Evolutionary conservation across 2,888 invertebrate species (phyloP), one percentile per base, ranked within the genome.

Genomic region (Tenthredo scrophulariae): DNA sequence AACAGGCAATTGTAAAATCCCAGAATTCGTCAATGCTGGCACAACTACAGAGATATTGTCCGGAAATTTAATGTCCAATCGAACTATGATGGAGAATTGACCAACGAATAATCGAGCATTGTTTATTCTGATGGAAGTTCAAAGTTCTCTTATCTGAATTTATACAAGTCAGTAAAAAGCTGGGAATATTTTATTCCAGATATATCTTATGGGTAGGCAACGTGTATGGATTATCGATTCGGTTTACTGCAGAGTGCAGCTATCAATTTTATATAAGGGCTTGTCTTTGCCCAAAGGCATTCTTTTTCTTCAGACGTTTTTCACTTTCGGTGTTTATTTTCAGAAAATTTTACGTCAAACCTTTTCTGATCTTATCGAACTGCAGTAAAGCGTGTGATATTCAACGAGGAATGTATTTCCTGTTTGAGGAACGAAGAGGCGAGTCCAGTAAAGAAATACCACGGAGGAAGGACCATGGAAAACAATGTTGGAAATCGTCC

Each of bases 51-150:
- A 18, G 3, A 54, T 33, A 77, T 77, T 37, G 33, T 54, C 54
- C 33, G 58, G 77, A 54, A 79, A 79, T 79, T 58, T 9, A 79
- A 79, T 33, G 50, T 54, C 54, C 9, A 37, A 15, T 15, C 58
- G 15, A 62, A 62, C 18, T 18, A 80, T 40, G 13, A n/a, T 9
- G 37, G 9, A 22, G 15, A 58, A 22, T 46, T 13, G 13, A 54
- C 37, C 37, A 22, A 77, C 75, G 6, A 26, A 29, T 9, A 37
- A 62, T 62, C 3, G 26, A 2, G 1, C 22, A 54, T 54, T 54
- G n/a, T 50, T 50, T 50, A 50, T 50, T 50, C 18, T 6, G 50
- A 50, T 50, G 18, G 6, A 26, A 26, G 62, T 13, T 10, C 62
- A 7, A 62, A 10, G 6, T 62, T 62, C n/a, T 58, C 5, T 62